Conservation (phyloP, 2,797 vertebrate species). For the Rhinoraja longicauda region DNA sequence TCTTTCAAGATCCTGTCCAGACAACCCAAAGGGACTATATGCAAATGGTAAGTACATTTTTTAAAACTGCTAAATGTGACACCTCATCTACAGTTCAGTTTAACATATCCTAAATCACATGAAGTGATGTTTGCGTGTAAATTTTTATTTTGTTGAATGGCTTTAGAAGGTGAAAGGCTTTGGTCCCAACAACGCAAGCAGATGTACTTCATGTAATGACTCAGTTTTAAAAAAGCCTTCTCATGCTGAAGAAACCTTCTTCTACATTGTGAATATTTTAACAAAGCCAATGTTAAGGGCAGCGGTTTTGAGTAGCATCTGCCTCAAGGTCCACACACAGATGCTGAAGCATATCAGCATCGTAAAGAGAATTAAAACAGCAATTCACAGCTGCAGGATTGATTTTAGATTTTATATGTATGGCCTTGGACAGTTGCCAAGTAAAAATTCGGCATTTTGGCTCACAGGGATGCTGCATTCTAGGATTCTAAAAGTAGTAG, state of each 20-base stretch:
- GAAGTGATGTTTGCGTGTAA: neutral
- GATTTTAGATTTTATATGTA: neutral
- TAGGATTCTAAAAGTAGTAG: neutral
- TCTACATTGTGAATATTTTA: neutral
- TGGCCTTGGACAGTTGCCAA: neutral
- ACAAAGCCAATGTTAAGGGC: neutral
- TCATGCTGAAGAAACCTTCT: neutral
- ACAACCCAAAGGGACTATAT: slow-evolving; percentile 90
- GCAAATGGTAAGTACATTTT: slow-evolving; percentile 68
- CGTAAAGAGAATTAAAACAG: neutral
- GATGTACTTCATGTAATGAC: neutral
- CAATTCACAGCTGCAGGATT: neutral
- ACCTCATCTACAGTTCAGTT: neutral
- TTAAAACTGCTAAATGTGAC: neutral
- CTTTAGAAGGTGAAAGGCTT: neutral
- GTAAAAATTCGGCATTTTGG: neutral
- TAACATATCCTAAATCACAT: neutral
- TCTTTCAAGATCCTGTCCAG: slow-evolving; percentile 79
- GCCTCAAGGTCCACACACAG: neutral
- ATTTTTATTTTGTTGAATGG: neutral
- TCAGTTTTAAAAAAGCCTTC: neutral
- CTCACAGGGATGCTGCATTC: too few species aligned
- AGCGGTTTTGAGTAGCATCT: neutral
- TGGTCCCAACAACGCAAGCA: neutral
- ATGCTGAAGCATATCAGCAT: neutral